Base-by-base conservation (phyloP, 2,113 vertebrate genomes). In the Ptilonorhynchus violaceus region DNA sequence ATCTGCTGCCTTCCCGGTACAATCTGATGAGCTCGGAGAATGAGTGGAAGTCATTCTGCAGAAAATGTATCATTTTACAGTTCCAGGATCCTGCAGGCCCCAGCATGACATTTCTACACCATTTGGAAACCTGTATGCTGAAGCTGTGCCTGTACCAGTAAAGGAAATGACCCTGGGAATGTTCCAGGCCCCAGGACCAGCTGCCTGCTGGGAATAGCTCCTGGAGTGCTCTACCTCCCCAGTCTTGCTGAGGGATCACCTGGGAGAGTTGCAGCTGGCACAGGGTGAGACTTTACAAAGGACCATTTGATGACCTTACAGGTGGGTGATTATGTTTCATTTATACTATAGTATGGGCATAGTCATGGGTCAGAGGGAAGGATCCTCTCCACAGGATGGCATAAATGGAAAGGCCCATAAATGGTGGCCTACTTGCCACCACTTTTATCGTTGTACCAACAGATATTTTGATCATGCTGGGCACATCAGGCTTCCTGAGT, bases 281-380 rank as follows among this genome's bases (percentile, higher is more conserved):
- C 4, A 23, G 28, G 27, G 15, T 49, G 30, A 33, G 63, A 60
- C 25, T 60, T 22, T 46, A 28, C 41, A 56, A 39, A 63, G 18
- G 8, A 55, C 5, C 1, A 5, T 66, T 80, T 58, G 2, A 47
- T 6, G 2, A 9, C 21, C 66, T 74, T n/a, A 27, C 0, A 0
- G 11, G 23, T 72, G n/a, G 15, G 17, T 73, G 21, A 44, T 21
- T 52, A 10, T 25, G 33, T 58, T 79, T 82, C 6, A 28, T 72
- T 69, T 66, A 49, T 79, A 62, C 8, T 15, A 16, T 13, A 31
- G 7, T 5, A 15, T 10, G 44, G 72, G 10, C 53, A 89, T 2
- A 59, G 41, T 3, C 41, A 42, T 0, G 0, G 25, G 3, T 13
- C 46, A 30, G 50, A 58, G 25, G 1, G 3, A 85, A 62, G 8